Evolutionary conservation across 2,113 vertebrate species (phyloP).

Genomic region (Vicugna pacos): DNA sequence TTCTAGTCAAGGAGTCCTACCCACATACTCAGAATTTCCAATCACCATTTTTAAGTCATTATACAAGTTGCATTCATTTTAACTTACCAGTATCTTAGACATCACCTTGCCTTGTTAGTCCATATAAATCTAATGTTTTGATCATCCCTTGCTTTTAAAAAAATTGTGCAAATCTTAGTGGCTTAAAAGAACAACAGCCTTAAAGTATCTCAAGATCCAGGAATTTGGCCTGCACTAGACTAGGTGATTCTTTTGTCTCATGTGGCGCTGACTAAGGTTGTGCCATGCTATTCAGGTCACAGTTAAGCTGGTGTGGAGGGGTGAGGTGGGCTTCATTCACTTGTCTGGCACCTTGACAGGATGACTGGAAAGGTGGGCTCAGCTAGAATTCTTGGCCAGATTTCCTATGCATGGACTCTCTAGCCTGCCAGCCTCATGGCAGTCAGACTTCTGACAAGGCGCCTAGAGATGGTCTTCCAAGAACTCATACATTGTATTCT

Average conservation of each 20-base stretch:
- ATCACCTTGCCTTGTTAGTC: neutral
- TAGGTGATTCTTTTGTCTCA: neutral
- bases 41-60: neutral
- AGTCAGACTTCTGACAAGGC: neutral
- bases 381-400: neutral
- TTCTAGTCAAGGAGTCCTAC: neutral
- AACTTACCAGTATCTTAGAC: neutral
- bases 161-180: neutral
- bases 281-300: neutral
- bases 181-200: neutral
- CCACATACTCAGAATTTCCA: neutral
- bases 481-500: neutral
- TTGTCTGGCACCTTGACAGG: neutral
- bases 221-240: neutral
- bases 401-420: rapidly evolving
- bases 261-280: neutral
- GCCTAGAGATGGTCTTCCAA: neutral
- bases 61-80: neutral
- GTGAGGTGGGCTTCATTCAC: neutral
- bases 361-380: neutral
- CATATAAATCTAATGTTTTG: neutral
- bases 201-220: neutral
- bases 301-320: neutral
- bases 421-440: neutral
- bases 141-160: neutral